Evolutionary conservation across 2,888 invertebrate species (phyloP).

Genomic region (Frankliniella fusca): DNA sequence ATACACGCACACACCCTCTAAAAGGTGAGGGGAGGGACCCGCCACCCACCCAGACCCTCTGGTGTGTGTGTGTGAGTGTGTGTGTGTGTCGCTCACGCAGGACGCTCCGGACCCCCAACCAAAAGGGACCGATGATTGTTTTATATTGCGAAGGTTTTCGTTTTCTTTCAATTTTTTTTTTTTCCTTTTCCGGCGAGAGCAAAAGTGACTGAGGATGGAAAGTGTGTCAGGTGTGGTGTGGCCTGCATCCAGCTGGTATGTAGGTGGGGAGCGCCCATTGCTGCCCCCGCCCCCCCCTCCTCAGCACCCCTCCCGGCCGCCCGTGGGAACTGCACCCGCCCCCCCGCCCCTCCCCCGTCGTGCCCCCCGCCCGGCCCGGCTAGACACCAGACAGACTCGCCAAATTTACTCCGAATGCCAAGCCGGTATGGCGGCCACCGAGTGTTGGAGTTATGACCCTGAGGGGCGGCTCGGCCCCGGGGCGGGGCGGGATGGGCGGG

Average conservation of each 20-base stretch:
- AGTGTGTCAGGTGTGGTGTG: slow-evolving; percentile 21
- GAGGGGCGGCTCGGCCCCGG: no score
- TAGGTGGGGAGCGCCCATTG: background rate
- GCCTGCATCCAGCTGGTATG: background rate
- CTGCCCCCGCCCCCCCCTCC: background rate
- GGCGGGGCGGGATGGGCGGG: background rate
- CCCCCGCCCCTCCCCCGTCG: background rate
- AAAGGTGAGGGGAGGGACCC: background rate
- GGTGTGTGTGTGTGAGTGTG: background rate
- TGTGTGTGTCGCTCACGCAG: background rate
- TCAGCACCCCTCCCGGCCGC: background rate
- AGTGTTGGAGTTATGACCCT: background rate
- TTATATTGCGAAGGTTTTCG: background rate
- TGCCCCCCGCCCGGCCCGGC: background rate
- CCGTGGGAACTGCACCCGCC: background rate
- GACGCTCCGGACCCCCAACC: background rate
- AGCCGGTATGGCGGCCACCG: slow-evolving; percentile 20
- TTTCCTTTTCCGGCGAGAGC: slow-evolving; percentile 10
- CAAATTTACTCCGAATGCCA: slow-evolving; percentile 17
- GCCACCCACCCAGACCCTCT: background rate
- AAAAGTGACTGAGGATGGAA: slow-evolving; percentile 24
- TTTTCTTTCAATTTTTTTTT: background rate
- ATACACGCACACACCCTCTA: background rate
- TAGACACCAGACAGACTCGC: slow-evolving; percentile 1
- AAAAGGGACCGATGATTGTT: background rate